These are phyloP conservation scores for Bettongia penicillata DNA, from an alignment of 2,113 vertebrate species.

Conservation along the genomic window DNA sequence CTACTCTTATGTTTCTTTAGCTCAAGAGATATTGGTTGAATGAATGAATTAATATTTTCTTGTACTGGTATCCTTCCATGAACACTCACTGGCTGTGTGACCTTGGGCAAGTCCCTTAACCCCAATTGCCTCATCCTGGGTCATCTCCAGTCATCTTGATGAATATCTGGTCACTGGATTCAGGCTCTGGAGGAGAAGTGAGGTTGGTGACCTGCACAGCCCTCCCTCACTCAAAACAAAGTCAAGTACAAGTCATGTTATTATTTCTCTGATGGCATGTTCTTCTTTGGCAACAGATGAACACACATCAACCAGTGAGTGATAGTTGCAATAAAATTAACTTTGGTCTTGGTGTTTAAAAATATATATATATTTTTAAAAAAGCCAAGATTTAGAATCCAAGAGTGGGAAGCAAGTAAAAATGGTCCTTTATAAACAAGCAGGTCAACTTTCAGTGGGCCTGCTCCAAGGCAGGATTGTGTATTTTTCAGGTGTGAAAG, in stretches of 20 bases:
- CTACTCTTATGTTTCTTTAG: neutral
- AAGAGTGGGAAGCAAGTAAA: neutral
- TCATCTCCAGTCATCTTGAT: too few species aligned
- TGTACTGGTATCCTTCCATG: neutral
- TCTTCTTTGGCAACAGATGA: too few species aligned
- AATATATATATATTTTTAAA: neutral
- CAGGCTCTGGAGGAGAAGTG: too few species aligned
- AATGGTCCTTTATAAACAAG: neutral
- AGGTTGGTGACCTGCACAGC: too few species aligned
- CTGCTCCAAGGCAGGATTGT: neutral
- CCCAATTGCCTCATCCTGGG: too few species aligned
- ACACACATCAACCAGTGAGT: neutral
- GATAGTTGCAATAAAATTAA: neutral
- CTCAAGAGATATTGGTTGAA: neutral
- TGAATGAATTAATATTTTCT: neutral
- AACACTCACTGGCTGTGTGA: too few species aligned
- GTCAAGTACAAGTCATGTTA: too few species aligned
- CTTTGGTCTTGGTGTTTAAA: neutral
- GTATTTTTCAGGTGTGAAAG: neutral
- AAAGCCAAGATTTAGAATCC: neutral
- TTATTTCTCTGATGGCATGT: too few species aligned
- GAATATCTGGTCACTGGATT: too few species aligned
- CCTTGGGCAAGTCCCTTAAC: too few species aligned
- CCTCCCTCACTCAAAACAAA: too few species aligned
- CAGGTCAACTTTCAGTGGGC: neutral